Percentiles rank a stretch among this genome's conserved stretches.
Evolutionary conservation across 37 sponge, comb jelly and placozoan genomes (phyloP).

Genomic region (Corticium candelabrum): DNA sequence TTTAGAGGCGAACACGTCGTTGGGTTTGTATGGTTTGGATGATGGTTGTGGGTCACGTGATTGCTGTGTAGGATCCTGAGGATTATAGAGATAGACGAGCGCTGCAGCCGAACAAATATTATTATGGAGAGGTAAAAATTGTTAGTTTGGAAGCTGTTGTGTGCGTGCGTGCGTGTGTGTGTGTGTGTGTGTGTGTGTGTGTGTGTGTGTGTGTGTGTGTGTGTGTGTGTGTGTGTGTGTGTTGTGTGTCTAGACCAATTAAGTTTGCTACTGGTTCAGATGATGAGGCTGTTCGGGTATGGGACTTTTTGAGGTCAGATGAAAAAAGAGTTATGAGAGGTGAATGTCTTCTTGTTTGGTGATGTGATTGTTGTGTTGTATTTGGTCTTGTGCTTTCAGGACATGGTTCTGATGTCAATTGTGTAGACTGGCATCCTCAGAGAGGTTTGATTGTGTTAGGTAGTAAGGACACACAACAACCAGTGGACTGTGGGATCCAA

Average conservation of each 20-base stretch:
- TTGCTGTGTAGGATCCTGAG: conserved; percentile 44
- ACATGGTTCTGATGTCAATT: conserved; percentile 94
- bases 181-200: too few relatives aligned
- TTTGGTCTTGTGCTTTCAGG: conserved; percentile 34
- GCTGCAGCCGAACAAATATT: conserved; percentile 55
- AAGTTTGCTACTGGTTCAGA: conserved; percentile 93
- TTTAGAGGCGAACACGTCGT: conserved; percentile 51
- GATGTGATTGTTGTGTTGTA: background rate
- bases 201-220: too few relatives aligned
- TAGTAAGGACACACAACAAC: conserved; percentile 92
- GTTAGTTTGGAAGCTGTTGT: too few relatives aligned
- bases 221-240: too few relatives aligned
- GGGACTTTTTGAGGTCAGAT: conserved; percentile 71
- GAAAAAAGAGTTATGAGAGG: conserved; percentile 82
- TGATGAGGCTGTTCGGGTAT: conserved; percentile 82
- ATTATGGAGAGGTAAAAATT: conserved; percentile 12
- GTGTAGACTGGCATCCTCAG: conserved; percentile 87
- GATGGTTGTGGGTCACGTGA: background rate
- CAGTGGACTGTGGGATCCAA: conserved; percentile 93
- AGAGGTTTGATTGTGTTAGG: conserved; percentile 82
- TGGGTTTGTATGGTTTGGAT: background rate
- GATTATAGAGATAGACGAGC: conserved; percentile 44
- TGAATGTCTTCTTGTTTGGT: conserved; percentile 10
- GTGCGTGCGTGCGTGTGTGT: too few relatives aligned
- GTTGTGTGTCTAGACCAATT: conserved; percentile 74